Percentiles rank a stretch among this genome's conserved stretches.
Conservation (phyloP, 2,888 invertebrate genomes). For the Amphipoea lucens region DNA sequence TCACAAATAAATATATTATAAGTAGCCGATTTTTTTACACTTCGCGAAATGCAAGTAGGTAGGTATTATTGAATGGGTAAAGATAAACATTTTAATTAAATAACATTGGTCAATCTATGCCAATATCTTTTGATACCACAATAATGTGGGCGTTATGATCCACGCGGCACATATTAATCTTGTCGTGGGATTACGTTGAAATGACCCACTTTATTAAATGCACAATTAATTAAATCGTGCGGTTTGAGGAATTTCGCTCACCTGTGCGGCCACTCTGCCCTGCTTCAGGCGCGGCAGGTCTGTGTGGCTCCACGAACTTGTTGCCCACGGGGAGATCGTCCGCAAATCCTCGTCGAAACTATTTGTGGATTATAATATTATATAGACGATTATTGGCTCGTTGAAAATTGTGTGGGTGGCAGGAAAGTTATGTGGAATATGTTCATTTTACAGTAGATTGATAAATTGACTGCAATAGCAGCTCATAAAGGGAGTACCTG, state of each 20-base stretch:
- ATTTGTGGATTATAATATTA: slow-evolving; percentile 59
- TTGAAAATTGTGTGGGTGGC: background rate
- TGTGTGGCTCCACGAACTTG: slow-evolving; percentile 94
- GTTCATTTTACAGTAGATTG: background rate
- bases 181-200: slow-evolving; percentile 58
- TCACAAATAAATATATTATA: background rate
- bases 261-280: slow-evolving; percentile 92
- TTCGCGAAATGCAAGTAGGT: slow-evolving; percentile 1
- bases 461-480: background rate
- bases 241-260: slow-evolving; percentile 63
- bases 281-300: slow-evolving; percentile 93
- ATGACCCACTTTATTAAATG: slow-evolving; percentile 65
- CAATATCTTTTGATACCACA: slow-evolving; percentile 42
- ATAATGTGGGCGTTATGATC: slow-evolving; percentile 48
- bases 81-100: slow-evolving; percentile 37
- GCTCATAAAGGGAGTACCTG: background rate
- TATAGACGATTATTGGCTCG: slow-evolving; percentile 32
- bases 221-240: slow-evolving; percentile 66
- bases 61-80: background rate
- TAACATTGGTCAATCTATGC: slow-evolving; percentile 25
- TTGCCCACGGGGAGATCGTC: slow-evolving; percentile 93
- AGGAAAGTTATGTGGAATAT: slow-evolving; percentile 6
- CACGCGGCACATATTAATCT: slow-evolving; percentile 60
- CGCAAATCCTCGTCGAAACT: slow-evolving; percentile 92
- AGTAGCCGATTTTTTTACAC: too few species aligned